Base-by-base conservation (phyloP, 2,797 vertebrate genomes). In the Pachyuromys duprasi region DNA sequence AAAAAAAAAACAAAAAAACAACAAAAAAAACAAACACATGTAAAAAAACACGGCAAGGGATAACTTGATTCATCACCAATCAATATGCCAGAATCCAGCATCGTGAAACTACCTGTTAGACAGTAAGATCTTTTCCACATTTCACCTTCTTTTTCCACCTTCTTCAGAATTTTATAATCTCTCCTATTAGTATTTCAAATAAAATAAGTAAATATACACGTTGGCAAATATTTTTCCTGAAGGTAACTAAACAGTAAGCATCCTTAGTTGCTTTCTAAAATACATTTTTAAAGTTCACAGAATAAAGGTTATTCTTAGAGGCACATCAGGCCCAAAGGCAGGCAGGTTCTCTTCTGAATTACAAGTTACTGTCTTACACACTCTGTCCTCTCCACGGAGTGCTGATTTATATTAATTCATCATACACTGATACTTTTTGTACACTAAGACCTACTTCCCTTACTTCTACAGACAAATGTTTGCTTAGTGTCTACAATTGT, bases 401-500 rank as follows among this genome's bases (percentile, higher is more conserved):
- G 67, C 93, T 91, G 80, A 94, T 97, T 97, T 95, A 91, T 96
- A 91, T 97, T 97, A 95, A 84, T 96, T 94, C 96, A 89, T 95
- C 96, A 87, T 94, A 94, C 80, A 86, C 86, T 93, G 96, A 93
- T 95, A 82, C 96, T 93, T 97, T 98, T 92, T 26, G 1, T 97
- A 97, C 98, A 97, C 97, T 96, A 94, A 96, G 92, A 67, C 90
- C 96, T 97, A 95, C 92, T 95, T 98, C 89, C 96, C 96, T 98
- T 97, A 95, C 96, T 93, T 97, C 96, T 97, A 86, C 98, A 98
- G 96, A 97, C 96, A 94, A 97, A 96, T 97, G 96, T 90, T 97
- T 95, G 90, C 88, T 97, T 98, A 96, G 89, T 98, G 97, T 98
- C 97, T 97, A 96, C 94, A 97, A 97, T 97, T 75, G 84, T 97